Base-by-base conservation (phyloP, 2,888 invertebrate genomes). In the Himalopsyche japonica region DNA sequence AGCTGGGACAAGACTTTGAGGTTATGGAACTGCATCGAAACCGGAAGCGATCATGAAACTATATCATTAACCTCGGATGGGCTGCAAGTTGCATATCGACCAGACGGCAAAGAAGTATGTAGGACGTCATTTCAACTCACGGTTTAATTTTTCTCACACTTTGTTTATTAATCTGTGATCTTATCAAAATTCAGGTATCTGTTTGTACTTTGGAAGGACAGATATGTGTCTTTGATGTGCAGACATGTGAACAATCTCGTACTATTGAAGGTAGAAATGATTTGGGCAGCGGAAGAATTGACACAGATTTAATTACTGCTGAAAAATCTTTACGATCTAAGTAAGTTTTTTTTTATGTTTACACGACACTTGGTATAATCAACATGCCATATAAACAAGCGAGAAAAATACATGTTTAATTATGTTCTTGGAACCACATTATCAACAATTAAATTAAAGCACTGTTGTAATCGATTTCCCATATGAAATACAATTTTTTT, bases 1-100 rank as follows among this genome's bases (percentile, higher is more conserved):
- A 98, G 98, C 30, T 99, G 99, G 99, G 99, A 99, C 91, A 96
- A 96, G 90, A 97, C 97, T 0, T 92, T 99, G 3, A 94, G 95
- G 88, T 91, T 99, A 79, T 99, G 99, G 99, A 96, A 98, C 90
- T 96, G 98, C 7, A 94, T 98, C 64, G 97, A 97, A 89, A 94
- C 92, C 88, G 96, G 95, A 84, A 94, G 96, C 0, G 94, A 94
- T 7, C 95, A 96, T 88, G 98, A 99, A 91, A 95, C 96, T 0
- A 93, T 99, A 70, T 93, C 94, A 86, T 90, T 98, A 12, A 91
- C 93, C 0, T 92, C 96, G 0, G 99, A 99, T 90, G 98, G 95
- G 0, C 90, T 98, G 64, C 95, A 95, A 87, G 96, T 99, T 0
- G 94, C 94, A 0, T 98, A 97, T 89, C 95, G 96, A 88, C 98